A percentile compares a stretch with the other conserved stretches of the same genome.
Evolutionary conservation across 2,888 invertebrate species (phyloP).

Genomic region (Lepas anatifera): DNA sequence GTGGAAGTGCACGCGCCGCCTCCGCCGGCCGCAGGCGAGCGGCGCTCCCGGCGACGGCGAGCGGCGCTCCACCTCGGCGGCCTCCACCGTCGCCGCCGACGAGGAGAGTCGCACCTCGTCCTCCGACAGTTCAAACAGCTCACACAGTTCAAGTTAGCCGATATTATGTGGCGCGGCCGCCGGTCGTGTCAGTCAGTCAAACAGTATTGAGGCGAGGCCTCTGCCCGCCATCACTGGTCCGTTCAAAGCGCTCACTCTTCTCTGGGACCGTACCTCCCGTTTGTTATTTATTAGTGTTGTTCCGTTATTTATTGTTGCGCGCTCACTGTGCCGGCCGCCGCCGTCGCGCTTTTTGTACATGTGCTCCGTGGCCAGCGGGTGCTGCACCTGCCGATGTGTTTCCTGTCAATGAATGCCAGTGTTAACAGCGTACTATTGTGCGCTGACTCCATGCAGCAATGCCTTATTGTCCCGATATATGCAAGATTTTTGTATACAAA

Average conservation of each 20-base stretch:
- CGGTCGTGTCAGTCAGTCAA: neutral
- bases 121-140: slow-evolving; percentile 10
- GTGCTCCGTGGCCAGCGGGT: too few species aligned
- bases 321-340: too few species aligned
- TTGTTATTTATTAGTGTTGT: slow-evolving; percentile 11
- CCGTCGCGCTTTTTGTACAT: too few species aligned
- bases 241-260: slow-evolving; percentile 8
- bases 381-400: too few species aligned
- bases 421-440: too few species aligned
- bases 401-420: too few species aligned
- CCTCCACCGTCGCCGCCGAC: neutral
- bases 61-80: slow-evolving; percentile 20
- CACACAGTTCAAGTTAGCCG: slow-evolving; percentile 7
- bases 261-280: slow-evolving; percentile 10
- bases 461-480: neutral
- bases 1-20: slow-evolving; percentile 60
- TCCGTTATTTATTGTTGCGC: neutral
- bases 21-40: neutral
- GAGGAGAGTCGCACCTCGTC: neutral
- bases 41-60: neutral
- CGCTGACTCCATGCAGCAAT: too few species aligned
- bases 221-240: neutral
- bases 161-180: neutral
- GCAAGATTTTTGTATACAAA: neutral
- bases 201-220: neutral